These are phyloP conservation scores for Megaceryle torquata DNA, from an alignment of 2,113 vertebrate genomes.

Conservation along the genomic window DNA sequence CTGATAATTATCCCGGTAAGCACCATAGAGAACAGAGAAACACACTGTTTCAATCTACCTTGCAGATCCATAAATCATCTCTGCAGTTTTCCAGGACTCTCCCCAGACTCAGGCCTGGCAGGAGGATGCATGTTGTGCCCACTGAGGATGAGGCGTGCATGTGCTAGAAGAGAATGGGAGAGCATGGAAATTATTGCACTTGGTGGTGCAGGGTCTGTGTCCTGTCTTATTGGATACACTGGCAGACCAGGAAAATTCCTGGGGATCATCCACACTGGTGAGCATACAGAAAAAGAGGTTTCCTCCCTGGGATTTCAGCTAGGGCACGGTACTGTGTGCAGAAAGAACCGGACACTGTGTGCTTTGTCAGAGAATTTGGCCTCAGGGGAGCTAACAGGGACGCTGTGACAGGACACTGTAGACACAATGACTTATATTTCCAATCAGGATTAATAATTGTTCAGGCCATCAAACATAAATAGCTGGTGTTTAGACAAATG, in stretches of 20 bases:
- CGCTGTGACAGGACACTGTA: conserved; percentile 38
- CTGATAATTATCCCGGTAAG: not conserved
- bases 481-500: conserved; percentile 38
- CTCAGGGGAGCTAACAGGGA: conserved; percentile 21
- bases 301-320: conserved; percentile 30
- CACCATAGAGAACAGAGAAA: not conserved
- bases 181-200: not conserved
- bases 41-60: not conserved
- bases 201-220: not conserved
- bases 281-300: conserved; percentile 53
- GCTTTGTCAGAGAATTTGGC: conserved; percentile 57
- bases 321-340: not conserved
- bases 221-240: not conserved
- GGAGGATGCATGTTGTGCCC: not conserved
- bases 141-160: not conserved
- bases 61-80: not conserved
- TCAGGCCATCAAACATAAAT: conserved; percentile 61
- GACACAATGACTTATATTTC: conserved; percentile 60
- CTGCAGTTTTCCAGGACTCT: not conserved
- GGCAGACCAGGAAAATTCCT: conserved; percentile 34
- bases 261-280: conserved; percentile 49
- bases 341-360: conserved; percentile 34
- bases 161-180: not conserved
- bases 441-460: conserved; percentile 63
- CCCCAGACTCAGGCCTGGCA: not conserved